Evolutionary conservation across 1,140 invertebrate genomes (phyloP).

Genomic region (Leptonema lineaticorne): DNA sequence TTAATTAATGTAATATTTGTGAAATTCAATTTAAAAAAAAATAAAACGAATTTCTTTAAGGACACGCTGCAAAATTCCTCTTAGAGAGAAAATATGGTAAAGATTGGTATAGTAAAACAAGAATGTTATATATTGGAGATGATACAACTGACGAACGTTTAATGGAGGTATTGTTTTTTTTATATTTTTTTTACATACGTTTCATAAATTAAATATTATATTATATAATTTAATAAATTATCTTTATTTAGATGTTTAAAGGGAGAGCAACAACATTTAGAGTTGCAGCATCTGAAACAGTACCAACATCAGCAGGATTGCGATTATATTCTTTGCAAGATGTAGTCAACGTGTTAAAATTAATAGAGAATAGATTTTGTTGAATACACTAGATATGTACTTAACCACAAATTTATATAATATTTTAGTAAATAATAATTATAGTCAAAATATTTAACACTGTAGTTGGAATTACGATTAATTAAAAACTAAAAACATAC

Average conservation of each 20-base stretch:
- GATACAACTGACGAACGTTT: slow-evolving; percentile 89
- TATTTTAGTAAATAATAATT: background rate
- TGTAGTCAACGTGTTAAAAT: slow-evolving; percentile 31
- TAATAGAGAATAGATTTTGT: slow-evolving; percentile 35
- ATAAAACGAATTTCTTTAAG: slow-evolving; percentile 45
- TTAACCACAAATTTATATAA: background rate
- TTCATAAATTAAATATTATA: slow-evolving; percentile 1
- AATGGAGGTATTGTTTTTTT: slow-evolving; percentile 68
- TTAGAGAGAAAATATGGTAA: slow-evolving; percentile 83
- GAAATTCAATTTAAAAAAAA: background rate
- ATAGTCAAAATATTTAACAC: too few species aligned
- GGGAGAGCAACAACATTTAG: slow-evolving; percentile 34
- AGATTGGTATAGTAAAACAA: slow-evolving; percentile 85
- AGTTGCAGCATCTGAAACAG: slow-evolving; percentile 27
- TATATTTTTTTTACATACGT: background rate
- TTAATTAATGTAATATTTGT: background rate
- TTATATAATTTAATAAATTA: background rate
- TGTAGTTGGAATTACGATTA: too few species aligned
- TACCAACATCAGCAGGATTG: slow-evolving; percentile 30
- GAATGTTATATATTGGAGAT: slow-evolving; percentile 88
- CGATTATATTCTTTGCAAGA: slow-evolving; percentile 25
- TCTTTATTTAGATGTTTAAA: slow-evolving; percentile 32
- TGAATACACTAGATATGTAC: background rate
- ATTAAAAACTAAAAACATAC: too few species aligned
- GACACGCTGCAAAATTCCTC: slow-evolving; percentile 85